These are phyloP conservation scores for Antigone vipio DNA, from an alignment of 2,113 vertebrate genomes.

Conservation along the genomic window DNA sequence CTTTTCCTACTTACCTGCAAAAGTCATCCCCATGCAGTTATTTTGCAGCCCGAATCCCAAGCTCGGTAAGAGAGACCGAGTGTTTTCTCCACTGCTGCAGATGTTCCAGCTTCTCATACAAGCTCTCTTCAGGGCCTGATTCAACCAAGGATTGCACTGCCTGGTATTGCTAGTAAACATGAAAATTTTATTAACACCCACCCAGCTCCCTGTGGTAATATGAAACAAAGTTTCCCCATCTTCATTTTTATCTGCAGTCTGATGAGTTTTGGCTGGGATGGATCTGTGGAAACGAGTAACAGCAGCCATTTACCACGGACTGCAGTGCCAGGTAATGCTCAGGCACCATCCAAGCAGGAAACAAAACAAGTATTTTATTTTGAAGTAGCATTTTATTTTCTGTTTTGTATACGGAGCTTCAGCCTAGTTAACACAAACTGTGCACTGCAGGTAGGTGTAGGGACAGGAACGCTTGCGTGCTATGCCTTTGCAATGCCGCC, in stretches of 20 bases:
- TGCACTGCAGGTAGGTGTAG: not conserved
- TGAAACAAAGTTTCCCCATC: slow-evolving; percentile 29
- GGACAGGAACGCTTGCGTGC: slow-evolving; percentile 1
- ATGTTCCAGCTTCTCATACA: not conserved
- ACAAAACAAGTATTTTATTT: slow-evolving; percentile 2
- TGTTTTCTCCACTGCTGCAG: not conserved
- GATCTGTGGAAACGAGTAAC: not conserved
- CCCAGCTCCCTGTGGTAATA: not conserved
- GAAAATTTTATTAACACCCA: not conserved
- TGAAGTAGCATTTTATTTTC: slow-evolving; percentile 64
- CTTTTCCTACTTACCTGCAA: not conserved
- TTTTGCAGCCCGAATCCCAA: not conserved
- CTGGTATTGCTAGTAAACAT: slow-evolving; percentile 17
- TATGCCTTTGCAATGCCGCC: not conserved
- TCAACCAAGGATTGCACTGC: not conserved
- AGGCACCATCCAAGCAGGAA: not conserved
- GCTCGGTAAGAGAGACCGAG: not conserved
- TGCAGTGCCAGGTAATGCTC: not conserved
- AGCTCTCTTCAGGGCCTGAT: slow-evolving; percentile 5
- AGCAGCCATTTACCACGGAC: not conserved
- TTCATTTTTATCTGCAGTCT: slow-evolving; percentile 3
- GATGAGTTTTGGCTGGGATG: slow-evolving; percentile 20
- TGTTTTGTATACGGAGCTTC: slow-evolving; percentile 44
- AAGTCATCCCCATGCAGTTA: not conserved
- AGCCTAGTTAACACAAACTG: slow-evolving; percentile 1